A percentile compares a stretch with the other conserved stretches of the same genome.
These are phyloP conservation scores for Nasonovia ribisnigri DNA, from an alignment of 2,888 invertebrate species.

Conservation along the genomic window DNA sequence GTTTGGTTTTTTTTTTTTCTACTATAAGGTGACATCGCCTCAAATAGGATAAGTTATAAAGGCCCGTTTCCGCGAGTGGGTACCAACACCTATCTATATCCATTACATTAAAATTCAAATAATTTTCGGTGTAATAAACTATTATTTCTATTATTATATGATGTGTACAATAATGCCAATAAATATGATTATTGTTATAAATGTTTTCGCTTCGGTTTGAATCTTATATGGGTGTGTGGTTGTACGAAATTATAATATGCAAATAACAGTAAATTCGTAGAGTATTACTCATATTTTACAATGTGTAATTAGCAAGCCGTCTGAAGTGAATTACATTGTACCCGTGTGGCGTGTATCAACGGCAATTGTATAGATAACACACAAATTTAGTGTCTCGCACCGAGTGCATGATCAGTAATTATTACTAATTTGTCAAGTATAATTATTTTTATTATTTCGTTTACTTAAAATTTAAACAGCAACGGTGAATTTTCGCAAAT, in stretches of 20 bases:
- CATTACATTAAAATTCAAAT: neutral
- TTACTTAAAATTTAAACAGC: neutral
- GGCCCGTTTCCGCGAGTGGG: neutral
- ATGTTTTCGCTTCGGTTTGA: neutral
- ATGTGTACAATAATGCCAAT: neutral
- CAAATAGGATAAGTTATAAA: slow-evolving; percentile 45
- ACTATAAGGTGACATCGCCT: neutral
- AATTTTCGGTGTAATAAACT: neutral
- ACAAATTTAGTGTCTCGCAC: neutral
- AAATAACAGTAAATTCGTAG: neutral
- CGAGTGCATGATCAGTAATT: neutral
- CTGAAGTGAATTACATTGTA: neutral
- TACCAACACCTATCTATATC: neutral
- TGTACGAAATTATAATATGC: slow-evolving; percentile 26
- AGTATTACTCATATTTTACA: neutral
- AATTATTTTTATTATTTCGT: neutral
- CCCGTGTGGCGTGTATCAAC: neutral
- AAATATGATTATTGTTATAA: neutral
- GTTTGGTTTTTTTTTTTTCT: slow-evolving; percentile 33
- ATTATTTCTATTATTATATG: neutral
- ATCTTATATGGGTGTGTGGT: neutral
- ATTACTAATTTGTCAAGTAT: neutral
- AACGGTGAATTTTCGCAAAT: neutral
- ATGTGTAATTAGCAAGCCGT: neutral
- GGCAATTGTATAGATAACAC: neutral